phyloP scores from a whole-genome alignment of 2,797 vertebrate genomes.

The Centroberyx gerrardi region DNA sequence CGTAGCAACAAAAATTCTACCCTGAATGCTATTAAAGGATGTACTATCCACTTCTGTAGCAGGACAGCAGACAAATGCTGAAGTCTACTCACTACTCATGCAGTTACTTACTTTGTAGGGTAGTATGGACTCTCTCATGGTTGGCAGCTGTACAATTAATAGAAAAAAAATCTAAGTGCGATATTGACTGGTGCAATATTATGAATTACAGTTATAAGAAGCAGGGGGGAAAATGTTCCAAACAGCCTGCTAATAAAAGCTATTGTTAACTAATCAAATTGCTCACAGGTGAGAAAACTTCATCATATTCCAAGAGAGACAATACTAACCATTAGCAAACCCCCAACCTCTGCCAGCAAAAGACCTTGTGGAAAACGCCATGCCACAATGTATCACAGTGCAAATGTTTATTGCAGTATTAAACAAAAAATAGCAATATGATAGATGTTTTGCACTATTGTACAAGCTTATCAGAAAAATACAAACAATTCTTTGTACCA shows the following conservation, averaged over 20 bases:
- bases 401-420: not conserved
- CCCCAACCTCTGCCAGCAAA: not conserved
- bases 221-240: too few relatives aligned
- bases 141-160: not conserved
- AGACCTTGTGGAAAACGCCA: slow-evolving; percentile 2
- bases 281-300: not conserved
- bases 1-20: slow-evolving; percentile 2
- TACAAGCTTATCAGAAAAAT: not conserved
- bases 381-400: not conserved
- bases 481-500: not conserved
- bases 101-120: not conserved
- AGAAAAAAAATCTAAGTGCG: too few relatives aligned
- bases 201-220: too few relatives aligned
- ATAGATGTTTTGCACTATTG: too few relatives aligned
- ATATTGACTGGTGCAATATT: too few relatives aligned
- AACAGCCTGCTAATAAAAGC: not conserved
- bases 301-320: not conserved
- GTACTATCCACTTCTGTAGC: not conserved
- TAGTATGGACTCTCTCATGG: not conserved
- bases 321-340: not conserved
- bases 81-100: not conserved
- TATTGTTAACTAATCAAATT: not conserved
- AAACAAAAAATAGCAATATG: not conserved
- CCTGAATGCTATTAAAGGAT: not conserved
- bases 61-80: slow-evolving; percentile 4